Conservation (phyloP, 2,888 invertebrate genomes). For the Prenolepis imparis region DNA sequence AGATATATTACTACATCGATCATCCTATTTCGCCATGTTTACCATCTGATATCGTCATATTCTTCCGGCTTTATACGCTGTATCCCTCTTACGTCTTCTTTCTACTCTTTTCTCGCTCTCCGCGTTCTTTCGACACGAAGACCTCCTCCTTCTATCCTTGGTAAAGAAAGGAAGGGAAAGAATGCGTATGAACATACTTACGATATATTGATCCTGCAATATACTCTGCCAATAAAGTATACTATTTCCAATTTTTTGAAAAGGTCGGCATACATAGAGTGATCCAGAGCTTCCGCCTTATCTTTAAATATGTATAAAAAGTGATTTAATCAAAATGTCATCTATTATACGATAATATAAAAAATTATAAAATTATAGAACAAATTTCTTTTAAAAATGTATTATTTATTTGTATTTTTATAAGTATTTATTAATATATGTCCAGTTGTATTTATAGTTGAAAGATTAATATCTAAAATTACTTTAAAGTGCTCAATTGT, state of each 20-base stretch:
- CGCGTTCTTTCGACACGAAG: constrained; percentile 14
- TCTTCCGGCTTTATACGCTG: neutral
- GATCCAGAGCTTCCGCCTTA: neutral
- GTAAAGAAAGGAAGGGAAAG: neutral
- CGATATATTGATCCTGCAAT: constrained; percentile 23
- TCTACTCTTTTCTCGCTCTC: neutral
- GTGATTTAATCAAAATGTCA: neutral
- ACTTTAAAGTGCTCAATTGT: neutral
- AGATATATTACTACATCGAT: constrained; percentile 22
- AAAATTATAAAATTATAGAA: neutral
- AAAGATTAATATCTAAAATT: neutral
- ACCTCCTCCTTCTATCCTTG: neutral
- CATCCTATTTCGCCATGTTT: constrained; percentile 24
- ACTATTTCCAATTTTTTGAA: constrained; percentile 41
- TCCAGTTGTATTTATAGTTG: neutral
- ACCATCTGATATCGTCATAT: constrained; percentile 6
- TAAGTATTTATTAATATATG: neutral
- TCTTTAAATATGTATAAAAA: neutral
- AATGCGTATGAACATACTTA: constrained; percentile 41
- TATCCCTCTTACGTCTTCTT: constrained; percentile 1
- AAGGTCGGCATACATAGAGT: neutral
- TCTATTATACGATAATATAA: neutral
- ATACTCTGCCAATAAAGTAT: constrained; percentile 39
- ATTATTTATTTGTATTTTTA: neutral
- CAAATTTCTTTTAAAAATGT: neutral